These are phyloP conservation scores for Drosophila koepferae DNA, from an alignment of 2,888 invertebrate genomes.

Conservation along the genomic window DNA sequence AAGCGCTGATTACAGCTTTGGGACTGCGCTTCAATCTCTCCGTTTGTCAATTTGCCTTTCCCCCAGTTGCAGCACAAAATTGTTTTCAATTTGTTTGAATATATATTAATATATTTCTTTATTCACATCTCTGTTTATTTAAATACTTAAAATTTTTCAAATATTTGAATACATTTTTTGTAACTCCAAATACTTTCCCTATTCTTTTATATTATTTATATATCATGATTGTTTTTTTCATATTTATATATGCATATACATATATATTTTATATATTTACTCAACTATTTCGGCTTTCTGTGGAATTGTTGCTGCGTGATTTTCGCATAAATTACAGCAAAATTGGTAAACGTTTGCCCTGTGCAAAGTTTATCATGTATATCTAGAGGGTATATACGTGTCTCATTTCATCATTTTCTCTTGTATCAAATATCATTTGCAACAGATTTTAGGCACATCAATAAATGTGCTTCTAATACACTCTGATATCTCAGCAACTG, in stretches of 20 bases:
- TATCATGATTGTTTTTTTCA: neutral
- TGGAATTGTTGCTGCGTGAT: conserved; percentile 45
- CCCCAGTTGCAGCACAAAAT: conserved; percentile 41
- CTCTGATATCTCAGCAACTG: too few relatives aligned
- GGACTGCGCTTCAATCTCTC: conserved; percentile 37
- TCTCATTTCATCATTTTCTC: neutral
- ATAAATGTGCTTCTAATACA: too few relatives aligned
- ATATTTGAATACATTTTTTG: neutral
- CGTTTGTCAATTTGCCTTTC: conserved; percentile 26
- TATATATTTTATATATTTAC: neutral
- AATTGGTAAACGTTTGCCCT: conserved; percentile 18
- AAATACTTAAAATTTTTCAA: neutral
- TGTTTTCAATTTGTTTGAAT: conserved; percentile 29
- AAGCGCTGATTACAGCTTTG: conserved; percentile 40
- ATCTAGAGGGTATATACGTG: neutral
- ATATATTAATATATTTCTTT: neutral
- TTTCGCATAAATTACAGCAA: conserved; percentile 55
- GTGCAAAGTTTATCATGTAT: neutral
- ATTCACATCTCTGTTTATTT: neutral
- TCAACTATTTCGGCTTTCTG: conserved; percentile 41
- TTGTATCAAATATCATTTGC: too few relatives aligned
- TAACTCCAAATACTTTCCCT: neutral
- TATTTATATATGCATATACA: neutral
- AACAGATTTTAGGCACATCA: too few relatives aligned
- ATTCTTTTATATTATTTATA: neutral